Evolutionary conservation across 2,888 invertebrate genomes (phyloP).

Genomic region (Anagyrus pseudococci): DNA sequence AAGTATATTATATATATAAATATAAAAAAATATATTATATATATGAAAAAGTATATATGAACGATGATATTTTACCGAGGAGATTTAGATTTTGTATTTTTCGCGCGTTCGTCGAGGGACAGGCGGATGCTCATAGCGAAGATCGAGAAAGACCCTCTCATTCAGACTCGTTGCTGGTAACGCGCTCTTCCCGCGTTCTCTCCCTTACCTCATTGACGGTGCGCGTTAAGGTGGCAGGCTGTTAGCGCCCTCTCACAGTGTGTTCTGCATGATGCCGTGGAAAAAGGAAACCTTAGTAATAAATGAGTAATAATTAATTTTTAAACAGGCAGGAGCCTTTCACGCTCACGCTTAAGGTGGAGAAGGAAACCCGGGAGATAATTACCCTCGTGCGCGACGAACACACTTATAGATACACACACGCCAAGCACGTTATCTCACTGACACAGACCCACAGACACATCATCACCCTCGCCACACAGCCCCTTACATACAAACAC

Average conservation of each 20-base stretch:
- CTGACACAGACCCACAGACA: too few species aligned
- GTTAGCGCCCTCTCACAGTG: constrained; percentile 43
- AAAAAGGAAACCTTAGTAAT: constrained; percentile 51
- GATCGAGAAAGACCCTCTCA: neutral
- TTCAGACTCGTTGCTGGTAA: neutral
- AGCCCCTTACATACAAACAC: constrained; percentile 5
- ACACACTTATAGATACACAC: constrained; percentile 6
- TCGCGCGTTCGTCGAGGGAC: constrained; percentile 52
- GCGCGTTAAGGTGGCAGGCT: constrained; percentile 30
- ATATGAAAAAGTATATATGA: constrained; percentile 40
- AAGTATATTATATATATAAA: constrained; percentile 28
- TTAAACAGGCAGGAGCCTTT: constrained; percentile 20
- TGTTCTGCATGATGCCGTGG: too few species aligned
- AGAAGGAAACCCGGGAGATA: constrained; percentile 10
- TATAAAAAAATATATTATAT: constrained; percentile 37
- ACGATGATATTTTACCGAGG: constrained; percentile 57
- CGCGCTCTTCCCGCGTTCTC: too few species aligned
- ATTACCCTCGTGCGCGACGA: constrained; percentile 14
- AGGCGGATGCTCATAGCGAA: constrained; percentile 42
- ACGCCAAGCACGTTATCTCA: too few species aligned
- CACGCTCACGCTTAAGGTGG: neutral
- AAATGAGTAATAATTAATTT: constrained; percentile 52
- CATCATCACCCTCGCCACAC: neutral
- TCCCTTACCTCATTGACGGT: too few species aligned
- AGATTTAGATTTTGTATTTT: constrained; percentile 61